Conservation (phyloP, 2,888 invertebrate species). For the Crepidodera aurea region DNA sequence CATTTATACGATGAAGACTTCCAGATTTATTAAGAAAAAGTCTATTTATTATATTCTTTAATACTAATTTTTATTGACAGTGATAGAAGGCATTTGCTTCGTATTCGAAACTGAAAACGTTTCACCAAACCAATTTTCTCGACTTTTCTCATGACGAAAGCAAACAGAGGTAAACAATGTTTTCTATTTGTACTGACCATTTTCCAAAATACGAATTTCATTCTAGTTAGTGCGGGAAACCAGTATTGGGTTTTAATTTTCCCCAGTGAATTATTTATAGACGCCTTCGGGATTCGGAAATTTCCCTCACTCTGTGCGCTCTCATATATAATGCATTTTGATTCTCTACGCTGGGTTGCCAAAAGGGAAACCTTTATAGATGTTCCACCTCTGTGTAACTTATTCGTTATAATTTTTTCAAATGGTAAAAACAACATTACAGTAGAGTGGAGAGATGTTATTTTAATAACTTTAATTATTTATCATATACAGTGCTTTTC, state of each 20-base stretch:
- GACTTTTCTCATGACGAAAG: too few species aligned
- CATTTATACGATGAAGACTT: too few species aligned
- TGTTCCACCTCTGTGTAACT: conserved; percentile 9
- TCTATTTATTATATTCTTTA: too few species aligned
- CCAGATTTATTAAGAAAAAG: too few species aligned
- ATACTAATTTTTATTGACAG: too few species aligned
- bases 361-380: conserved; percentile 13
- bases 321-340: conserved; percentile 25
- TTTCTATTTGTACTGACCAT: neutral
- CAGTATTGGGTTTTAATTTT: conserved; percentile 28
- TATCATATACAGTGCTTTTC: too few species aligned
- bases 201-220: neutral
- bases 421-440: conserved; percentile 2
- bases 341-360: conserved; percentile 11
- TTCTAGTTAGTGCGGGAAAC: conserved; percentile 12
- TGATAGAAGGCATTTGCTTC: too few species aligned
- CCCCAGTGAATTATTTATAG: conserved; percentile 23
- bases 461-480: too few species aligned
- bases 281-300: conserved; percentile 18
- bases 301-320: conserved; percentile 8
- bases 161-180: neutral
- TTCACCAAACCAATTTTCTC: too few species aligned
- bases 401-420: conserved; percentile 20
- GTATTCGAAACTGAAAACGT: too few species aligned
- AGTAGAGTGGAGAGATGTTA: neutral